A percentile compares a stretch with the other conserved stretches of the same genome.
These are phyloP conservation scores for Agonopterix subpropinquella DNA, from an alignment of 2,888 invertebrate species.

Conservation along the genomic window DNA sequence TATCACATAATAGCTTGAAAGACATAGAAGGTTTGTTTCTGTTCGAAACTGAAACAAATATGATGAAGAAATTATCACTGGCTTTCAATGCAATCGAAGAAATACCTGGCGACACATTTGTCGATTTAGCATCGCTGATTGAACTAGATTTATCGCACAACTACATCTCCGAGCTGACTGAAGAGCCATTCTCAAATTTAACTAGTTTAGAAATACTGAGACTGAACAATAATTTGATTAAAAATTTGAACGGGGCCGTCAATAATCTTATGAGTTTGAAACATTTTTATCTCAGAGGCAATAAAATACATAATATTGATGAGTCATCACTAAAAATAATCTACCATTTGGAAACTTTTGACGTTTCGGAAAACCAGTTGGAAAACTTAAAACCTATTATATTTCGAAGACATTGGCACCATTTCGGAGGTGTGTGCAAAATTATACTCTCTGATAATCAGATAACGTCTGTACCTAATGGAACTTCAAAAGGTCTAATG, in stretches of 20 bases:
- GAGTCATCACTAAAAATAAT: constrained; percentile 48
- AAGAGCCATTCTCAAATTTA: constrained; percentile 49
- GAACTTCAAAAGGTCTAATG: constrained; percentile 29
- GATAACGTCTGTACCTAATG: constrained; percentile 42
- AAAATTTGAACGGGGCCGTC: constrained; percentile 55
- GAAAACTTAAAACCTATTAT: constrained; percentile 39
- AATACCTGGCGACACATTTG: constrained; percentile 38
- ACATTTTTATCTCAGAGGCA: constrained; percentile 48
- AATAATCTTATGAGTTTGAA: constrained; percentile 45
- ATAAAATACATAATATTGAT: constrained; percentile 46
- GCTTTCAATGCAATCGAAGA: constrained; percentile 39
- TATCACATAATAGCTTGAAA: constrained; percentile 42
- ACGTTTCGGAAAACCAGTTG: constrained; percentile 51
- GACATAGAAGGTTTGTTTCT: constrained; percentile 41
- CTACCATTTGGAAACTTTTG: constrained; percentile 55
- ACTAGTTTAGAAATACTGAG: constrained; percentile 40
- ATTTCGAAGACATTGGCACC: constrained; percentile 54
- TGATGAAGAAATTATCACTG: constrained; percentile 35
- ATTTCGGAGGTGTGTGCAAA: constrained; percentile 43
- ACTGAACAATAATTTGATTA: constrained; percentile 50
- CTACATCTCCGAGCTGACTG: constrained; percentile 38
- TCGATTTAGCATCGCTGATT: constrained; percentile 35
- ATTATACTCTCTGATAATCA: constrained; percentile 52
- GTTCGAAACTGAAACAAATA: constrained; percentile 42
- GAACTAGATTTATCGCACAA: constrained; percentile 57